Percentiles rank a stretch among this genome's conserved stretches.
phyloP scores from a whole-genome alignment of 2,797 vertebrate genomes.

The Acanthurus leucopareius region DNA sequence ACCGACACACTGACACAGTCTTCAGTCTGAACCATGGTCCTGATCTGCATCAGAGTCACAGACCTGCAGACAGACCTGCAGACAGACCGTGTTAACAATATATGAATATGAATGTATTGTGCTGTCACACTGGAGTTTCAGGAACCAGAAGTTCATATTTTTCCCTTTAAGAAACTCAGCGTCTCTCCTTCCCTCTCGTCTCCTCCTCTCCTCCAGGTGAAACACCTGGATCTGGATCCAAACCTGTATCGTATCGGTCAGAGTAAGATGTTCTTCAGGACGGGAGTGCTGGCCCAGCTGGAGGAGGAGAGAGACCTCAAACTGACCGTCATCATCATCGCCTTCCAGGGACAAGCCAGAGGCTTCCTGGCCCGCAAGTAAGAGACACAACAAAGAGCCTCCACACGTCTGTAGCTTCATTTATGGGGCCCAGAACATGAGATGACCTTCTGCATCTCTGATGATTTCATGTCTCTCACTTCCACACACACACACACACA shows the following conservation, averaged over 20 bases:
- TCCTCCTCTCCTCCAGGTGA: constrained; percentile 51
- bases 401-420: not conserved
- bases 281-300: constrained; percentile 95
- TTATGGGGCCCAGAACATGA: no score
- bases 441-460: no score
- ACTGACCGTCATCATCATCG: constrained; percentile 96
- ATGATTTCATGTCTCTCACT: not conserved
- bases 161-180: no score
- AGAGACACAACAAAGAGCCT: constrained; percentile 45
- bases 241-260: constrained; percentile 97
- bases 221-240: constrained; percentile 95
- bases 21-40: no score
- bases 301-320: constrained; percentile 98
- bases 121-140: no score
- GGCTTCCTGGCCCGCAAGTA: constrained; percentile 97
- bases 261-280: constrained; percentile 99
- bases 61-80: no score
- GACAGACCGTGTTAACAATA: no score
- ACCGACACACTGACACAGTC: no score
- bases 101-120: no score
- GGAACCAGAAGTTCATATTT: no score
- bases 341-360: constrained; percentile 94
- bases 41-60: no score
- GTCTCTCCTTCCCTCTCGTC: no score
- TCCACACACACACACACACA: not conserved